phyloP scores from a whole-genome alignment of 2,888 invertebrate genomes.

The Meloe dianella region DNA sequence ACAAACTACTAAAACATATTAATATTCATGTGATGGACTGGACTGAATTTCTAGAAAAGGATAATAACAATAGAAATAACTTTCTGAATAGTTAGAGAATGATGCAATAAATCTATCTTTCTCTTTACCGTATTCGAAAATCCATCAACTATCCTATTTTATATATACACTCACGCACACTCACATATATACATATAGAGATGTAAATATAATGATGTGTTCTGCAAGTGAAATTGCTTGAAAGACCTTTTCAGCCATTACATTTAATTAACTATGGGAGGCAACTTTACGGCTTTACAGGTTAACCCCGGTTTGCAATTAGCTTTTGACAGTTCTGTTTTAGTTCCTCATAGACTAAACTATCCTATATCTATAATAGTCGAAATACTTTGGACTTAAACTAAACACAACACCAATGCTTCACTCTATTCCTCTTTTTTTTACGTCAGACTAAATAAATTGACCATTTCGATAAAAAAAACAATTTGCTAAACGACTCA shows the following conservation, averaged over 20 bases:
- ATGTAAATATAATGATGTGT: constrained; percentile 39
- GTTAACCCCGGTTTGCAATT: constrained; percentile 46
- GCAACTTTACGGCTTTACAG: constrained; percentile 48
- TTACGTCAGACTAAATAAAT: neutral
- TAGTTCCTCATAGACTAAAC: constrained; percentile 35
- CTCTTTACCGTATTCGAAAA: neutral
- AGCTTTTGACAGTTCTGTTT: constrained; percentile 46
- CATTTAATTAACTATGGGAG: constrained; percentile 51
- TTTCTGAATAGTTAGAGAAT: constrained; percentile 17
- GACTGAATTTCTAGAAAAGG: neutral
- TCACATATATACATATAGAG: constrained; percentile 7
- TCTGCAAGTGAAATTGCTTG: constrained; percentile 48
- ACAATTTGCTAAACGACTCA: no score
- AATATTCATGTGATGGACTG: constrained; percentile 6
- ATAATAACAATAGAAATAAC: neutral
- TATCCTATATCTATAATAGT: neutral
- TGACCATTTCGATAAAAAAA: neutral
- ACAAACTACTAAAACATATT: neutral
- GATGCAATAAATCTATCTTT: constrained; percentile 21
- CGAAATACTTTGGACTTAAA: no score
- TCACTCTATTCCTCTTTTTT: neutral
- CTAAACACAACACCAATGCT: neutral
- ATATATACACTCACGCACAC: constrained; percentile 22
- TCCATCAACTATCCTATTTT: constrained; percentile 24
- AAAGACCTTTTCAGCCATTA: constrained; percentile 51